Conservation (phyloP, 2,888 invertebrate genomes). For the Catocala sponsa region DNA sequence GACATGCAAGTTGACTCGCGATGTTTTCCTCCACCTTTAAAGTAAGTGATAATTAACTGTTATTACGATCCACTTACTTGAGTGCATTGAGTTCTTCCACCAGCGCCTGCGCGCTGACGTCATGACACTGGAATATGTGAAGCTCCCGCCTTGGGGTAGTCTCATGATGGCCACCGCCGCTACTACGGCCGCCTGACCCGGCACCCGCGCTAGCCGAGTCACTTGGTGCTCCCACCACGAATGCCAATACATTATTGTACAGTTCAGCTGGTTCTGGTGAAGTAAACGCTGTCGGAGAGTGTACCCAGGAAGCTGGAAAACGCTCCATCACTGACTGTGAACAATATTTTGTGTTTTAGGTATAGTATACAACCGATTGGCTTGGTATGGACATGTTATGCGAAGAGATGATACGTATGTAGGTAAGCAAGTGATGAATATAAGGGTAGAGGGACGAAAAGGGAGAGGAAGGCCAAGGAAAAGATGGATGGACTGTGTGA, state of each 20-base stretch:
- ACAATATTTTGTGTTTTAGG: not conserved
- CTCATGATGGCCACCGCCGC: slow-evolving; percentile 31
- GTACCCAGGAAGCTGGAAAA: slow-evolving; percentile 97
- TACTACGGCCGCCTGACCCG: slow-evolving; percentile 66
- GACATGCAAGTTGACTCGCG: too few relatives aligned
- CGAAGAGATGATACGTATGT: too few relatives aligned
- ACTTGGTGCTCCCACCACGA: slow-evolving; percentile 93
- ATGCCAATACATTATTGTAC: slow-evolving; percentile 99
- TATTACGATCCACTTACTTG: slow-evolving; percentile 79
- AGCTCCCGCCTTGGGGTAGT: slow-evolving; percentile 92
- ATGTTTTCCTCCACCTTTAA: too few relatives aligned
- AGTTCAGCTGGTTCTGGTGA: slow-evolving; percentile 98
- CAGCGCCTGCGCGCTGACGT: slow-evolving; percentile 92
- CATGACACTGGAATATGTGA: slow-evolving; percentile 97
- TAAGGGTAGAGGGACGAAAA: too few relatives aligned
- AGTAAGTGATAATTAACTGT: too few relatives aligned
- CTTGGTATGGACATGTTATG: too few relatives aligned
- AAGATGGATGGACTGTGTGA: too few relatives aligned
- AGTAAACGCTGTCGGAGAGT: slow-evolving; percentile 99
- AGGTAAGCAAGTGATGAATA: too few relatives aligned
- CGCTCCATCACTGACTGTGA: slow-evolving; percentile 97
- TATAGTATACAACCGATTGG: too few relatives aligned
- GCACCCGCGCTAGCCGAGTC: slow-evolving; percentile 30
- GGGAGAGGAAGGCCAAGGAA: too few relatives aligned
- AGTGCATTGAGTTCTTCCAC: slow-evolving; percentile 93